phyloP scores from a whole-genome alignment of 2,797 vertebrate genomes.

The Peromyscus nudipes region DNA sequence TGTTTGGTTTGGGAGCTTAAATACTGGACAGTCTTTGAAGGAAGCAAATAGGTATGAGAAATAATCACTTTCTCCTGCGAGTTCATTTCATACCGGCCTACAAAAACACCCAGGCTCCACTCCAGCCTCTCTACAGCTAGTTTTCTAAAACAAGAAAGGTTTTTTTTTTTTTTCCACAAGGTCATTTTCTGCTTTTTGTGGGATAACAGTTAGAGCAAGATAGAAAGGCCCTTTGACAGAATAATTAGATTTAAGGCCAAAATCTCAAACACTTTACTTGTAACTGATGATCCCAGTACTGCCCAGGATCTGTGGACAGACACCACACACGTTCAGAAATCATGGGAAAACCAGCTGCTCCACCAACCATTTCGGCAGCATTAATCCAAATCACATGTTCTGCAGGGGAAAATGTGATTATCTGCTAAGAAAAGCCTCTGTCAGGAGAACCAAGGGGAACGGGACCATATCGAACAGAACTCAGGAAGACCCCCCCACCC shows the following conservation, averaged over 20 bases:
- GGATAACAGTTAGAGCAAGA: constrained; percentile 68
- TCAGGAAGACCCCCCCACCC: not conserved
- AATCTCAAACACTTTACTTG: constrained; percentile 66
- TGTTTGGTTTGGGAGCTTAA: constrained; percentile 61
- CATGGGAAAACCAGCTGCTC: not conserved
- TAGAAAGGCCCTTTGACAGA: constrained; percentile 63
- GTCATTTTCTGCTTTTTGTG: constrained; percentile 67
- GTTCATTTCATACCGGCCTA: constrained; percentile 72
- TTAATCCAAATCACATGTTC: constrained; percentile 43
- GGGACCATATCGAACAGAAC: not conserved
- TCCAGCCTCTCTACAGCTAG: constrained; percentile 72
- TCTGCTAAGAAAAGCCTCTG: constrained; percentile 50
- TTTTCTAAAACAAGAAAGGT: constrained; percentile 79
- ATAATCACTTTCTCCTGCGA: constrained; percentile 65
- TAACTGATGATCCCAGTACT: not conserved
- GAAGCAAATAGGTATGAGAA: not conserved
- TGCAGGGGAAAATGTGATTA: constrained; percentile 48
- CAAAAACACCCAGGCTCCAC: constrained; percentile 68
- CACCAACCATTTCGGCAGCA: not conserved
- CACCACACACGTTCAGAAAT: not conserved
- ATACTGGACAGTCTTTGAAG: constrained; percentile 66
- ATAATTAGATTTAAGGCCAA: constrained; percentile 58
- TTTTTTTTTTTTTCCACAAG: constrained; percentile 71
- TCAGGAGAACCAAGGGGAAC: constrained; percentile 28
- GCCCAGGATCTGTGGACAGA: not conserved